phyloP scores from a whole-genome alignment of 2,113 vertebrate species.

The Rutilus rutilus region DNA sequence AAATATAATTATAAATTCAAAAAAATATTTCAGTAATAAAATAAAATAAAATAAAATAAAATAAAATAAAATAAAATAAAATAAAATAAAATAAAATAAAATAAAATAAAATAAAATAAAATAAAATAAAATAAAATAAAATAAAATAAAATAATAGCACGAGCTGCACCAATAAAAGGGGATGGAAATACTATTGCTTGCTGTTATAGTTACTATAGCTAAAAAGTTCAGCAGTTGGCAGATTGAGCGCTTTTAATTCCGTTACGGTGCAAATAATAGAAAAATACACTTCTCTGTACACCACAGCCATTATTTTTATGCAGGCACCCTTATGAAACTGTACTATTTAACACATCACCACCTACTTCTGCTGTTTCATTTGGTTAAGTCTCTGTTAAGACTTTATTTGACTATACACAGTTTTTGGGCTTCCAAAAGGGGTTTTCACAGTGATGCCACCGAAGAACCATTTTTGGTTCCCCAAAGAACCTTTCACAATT shows the following conservation, averaged over 20 bases:
- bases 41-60: background rate
- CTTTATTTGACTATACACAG: too few species aligned
- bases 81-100: too few species aligned
- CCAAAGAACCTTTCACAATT: too few species aligned
- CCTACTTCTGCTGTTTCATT: background rate
- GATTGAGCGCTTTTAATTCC: background rate
- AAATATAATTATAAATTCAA: background rate
- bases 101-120: too few species aligned
- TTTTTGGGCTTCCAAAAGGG: background rate
- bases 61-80: too few species aligned
- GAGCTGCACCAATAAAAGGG: background rate
- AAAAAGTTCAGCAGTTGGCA: background rate
- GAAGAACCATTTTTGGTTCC: too few species aligned
- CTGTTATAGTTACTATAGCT: background rate
- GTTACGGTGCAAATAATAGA: background rate
- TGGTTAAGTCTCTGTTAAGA: background rate
- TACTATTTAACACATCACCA: conserved; percentile 2
- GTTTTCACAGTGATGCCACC: too few species aligned
- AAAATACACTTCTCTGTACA: background rate
- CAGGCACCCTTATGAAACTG: background rate
- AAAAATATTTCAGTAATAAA: background rate
- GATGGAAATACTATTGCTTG: background rate
- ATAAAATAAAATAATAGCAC: too few species aligned
- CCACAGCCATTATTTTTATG: conserved; percentile 5
- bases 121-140: too few species aligned